Evolutionary conservation across 35 echinoderm and acorn worm genomes (phyloP).

Genomic region (Holothuria glaberrima): DNA sequence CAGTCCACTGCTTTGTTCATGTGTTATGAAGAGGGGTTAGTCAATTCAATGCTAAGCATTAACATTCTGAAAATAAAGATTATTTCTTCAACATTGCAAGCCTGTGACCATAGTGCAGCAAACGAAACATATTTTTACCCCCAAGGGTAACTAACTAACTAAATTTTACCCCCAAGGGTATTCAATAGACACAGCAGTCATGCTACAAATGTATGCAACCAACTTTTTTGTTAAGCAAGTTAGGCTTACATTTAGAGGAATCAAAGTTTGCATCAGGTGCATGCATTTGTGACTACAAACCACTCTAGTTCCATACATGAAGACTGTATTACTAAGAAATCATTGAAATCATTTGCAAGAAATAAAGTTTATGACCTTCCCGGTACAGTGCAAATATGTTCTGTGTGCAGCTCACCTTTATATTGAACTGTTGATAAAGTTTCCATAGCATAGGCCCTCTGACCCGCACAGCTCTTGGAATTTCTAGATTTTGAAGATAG

Average conservation of each 20-base stretch:
- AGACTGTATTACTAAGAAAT: background rate
- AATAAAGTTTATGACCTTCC: background rate
- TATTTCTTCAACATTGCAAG: conserved; percentile 3
- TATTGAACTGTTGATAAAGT: background rate
- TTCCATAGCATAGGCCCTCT: background rate
- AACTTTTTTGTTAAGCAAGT: background rate
- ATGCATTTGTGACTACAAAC: background rate
- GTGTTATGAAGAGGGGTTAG: no score
- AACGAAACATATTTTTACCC: background rate
- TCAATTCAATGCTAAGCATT: background rate
- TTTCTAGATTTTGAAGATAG: background rate
- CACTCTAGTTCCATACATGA: conserved; percentile 1
- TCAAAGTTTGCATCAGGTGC: background rate
- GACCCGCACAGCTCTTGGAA: background rate
- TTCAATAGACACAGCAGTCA: background rate
- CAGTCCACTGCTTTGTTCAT: background rate
- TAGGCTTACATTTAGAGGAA: background rate
- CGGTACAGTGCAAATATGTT: background rate
- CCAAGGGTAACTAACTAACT: no score
- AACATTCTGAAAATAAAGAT: background rate
- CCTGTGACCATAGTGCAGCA: no score
- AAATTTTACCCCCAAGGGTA: background rate
- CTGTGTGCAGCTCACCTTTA: background rate
- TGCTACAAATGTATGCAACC: background rate
- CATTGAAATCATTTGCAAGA: background rate